Evolutionary conservation across 92 coral and sea anemone genomes (phyloP).

Genomic region (Zoanthus solanderi): DNA sequence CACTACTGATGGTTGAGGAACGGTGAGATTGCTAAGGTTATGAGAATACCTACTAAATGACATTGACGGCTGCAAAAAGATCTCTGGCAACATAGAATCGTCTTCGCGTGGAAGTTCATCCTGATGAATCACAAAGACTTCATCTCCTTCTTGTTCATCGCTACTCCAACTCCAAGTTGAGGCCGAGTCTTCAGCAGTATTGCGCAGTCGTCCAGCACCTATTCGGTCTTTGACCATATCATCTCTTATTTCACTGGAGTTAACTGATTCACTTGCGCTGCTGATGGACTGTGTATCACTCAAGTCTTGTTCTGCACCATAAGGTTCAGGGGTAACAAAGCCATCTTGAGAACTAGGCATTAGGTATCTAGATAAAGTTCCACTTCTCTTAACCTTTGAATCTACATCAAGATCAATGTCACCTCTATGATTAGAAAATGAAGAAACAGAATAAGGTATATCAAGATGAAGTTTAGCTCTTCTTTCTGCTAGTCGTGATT

Average conservation of each 20-base stretch:
- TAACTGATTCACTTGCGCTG: conserved; percentile 8
- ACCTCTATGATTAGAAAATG: neutral
- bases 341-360: conserved; percentile 24
- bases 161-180: conserved; percentile 50
- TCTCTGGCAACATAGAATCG: conserved; percentile 29
- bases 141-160: conserved; percentile 45
- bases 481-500: conserved; percentile 35
- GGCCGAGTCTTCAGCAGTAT: conserved; percentile 10
- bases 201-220: conserved; percentile 42
- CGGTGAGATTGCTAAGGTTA: conserved; percentile 26
- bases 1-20: conserved; percentile 15
- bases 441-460: conserved; percentile 2
- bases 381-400: conserved; percentile 9
- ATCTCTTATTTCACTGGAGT: conserved; percentile 21
- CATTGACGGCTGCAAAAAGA: conserved; percentile 38
- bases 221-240: conserved; percentile 43
- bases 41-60: conserved; percentile 43
- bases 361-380: conserved; percentile 33
- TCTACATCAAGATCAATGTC: neutral
- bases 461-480: conserved; percentile 50
- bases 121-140: conserved; percentile 34
- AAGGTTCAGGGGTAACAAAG: conserved; percentile 4
- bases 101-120: conserved; percentile 23
- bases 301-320: neutral
- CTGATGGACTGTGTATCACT: conserved; percentile 14